Percentiles rank a stretch among this genome's conserved stretches.
Evolutionary conservation across 2,888 invertebrate species (phyloP).

Genomic region (Kuschelorhynchus macadamiae): DNA sequence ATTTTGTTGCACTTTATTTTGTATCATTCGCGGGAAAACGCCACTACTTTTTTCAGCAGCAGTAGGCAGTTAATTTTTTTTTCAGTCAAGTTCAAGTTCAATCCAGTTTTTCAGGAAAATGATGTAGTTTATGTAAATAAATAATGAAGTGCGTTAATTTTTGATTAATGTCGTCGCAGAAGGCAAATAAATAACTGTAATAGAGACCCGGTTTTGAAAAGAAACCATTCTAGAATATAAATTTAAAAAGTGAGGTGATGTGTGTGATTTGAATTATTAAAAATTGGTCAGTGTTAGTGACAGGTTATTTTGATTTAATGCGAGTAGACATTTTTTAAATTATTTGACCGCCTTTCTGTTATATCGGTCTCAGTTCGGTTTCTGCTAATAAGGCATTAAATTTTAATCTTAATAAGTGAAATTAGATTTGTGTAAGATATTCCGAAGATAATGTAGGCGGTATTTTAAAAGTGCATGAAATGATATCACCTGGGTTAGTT

Average conservation of each 20-base stretch:
- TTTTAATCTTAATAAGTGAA: slow-evolving; percentile 13
- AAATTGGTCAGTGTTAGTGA: slow-evolving; percentile 3
- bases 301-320: slow-evolving; percentile 14
- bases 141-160: no score
- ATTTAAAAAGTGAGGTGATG: slow-evolving; percentile 9
- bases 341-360: slow-evolving; percentile 15
- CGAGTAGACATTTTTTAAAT: slow-evolving; percentile 1
- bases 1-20: no score
- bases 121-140: no score
- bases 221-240: slow-evolving; percentile 16
- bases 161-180: slow-evolving; percentile 23
- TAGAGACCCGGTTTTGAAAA: slow-evolving; percentile 23
- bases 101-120: no score
- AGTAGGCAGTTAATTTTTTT: no score
- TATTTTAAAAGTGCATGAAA: slow-evolving; percentile 12
- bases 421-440: not conserved
- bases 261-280: slow-evolving; percentile 16
- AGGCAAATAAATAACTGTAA: slow-evolving; percentile 15
- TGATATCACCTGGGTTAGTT: slow-evolving; percentile 16
- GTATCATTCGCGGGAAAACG: no score
- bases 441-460: slow-evolving; percentile 13
- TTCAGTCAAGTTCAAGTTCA: no score
- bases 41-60: no score
- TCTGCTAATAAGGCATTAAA: no score
- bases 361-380: no score